phyloP scores from a whole-genome alignment of 2,797 vertebrate genomes.

The Hybognathus amarus region DNA sequence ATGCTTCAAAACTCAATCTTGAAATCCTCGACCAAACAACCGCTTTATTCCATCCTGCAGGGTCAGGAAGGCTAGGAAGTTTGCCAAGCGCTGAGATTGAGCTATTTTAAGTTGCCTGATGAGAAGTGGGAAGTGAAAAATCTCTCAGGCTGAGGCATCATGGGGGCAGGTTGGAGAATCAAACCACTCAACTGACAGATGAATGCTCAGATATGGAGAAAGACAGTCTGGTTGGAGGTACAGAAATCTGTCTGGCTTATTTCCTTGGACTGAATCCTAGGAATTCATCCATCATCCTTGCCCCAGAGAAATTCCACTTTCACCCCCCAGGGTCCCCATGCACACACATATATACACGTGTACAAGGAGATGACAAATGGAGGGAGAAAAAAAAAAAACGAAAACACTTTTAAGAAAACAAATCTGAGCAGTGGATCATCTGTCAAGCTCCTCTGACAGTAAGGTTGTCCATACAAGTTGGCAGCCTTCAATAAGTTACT shows the following conservation, averaged over 20 bases:
- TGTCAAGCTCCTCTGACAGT: background rate
- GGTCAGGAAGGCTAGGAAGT: constrained; percentile 18
- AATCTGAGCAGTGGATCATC: constrained; percentile 1
- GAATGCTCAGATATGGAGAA: constrained; percentile 6
- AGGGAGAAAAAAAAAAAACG: background rate
- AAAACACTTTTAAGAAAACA: constrained; percentile 10
- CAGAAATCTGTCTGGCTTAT: constrained; percentile 1
- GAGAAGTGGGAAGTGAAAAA: constrained; percentile 20
- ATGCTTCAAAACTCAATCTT: constrained; percentile 22
- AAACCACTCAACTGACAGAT: constrained; percentile 8
- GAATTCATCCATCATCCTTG: background rate
- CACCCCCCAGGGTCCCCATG: constrained; percentile 25
- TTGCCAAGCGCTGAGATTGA: constrained; percentile 5
- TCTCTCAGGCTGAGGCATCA: constrained; percentile 27
- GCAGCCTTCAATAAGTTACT: constrained; percentile 3
- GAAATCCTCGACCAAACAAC: constrained; percentile 3
- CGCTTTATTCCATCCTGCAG: constrained; percentile 13
- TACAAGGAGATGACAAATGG: constrained; percentile 32
- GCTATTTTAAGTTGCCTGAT: constrained; percentile 30
- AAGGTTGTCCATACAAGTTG: constrained; percentile 22
- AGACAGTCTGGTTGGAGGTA: constrained; percentile 17
- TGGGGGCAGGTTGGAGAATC: background rate
- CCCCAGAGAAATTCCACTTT: constrained; percentile 20
- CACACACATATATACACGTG: background rate
- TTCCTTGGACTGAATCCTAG: constrained; percentile 29